Percentiles rank a stretch among this genome's conserved stretches.
These are phyloP conservation scores for Lycodopsis pacificus DNA, from an alignment of 2,797 vertebrate species.

Conservation along the genomic window DNA sequence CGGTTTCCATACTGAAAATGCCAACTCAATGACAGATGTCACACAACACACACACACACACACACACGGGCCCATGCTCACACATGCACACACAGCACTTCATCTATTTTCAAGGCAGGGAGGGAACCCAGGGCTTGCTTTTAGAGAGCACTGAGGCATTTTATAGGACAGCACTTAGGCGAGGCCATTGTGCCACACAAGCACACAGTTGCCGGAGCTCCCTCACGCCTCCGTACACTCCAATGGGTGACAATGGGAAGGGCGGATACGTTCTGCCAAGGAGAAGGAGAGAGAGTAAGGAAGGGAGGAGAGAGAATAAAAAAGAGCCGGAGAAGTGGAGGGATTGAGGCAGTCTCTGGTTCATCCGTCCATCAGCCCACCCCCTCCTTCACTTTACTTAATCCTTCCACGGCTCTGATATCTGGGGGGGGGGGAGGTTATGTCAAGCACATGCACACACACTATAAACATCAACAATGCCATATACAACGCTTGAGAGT, in stretches of 20 bases:
- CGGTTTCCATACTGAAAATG: slow-evolving; percentile 71
- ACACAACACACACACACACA: slow-evolving; percentile 40
- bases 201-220: slow-evolving; percentile 74
- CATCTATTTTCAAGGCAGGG: slow-evolving; percentile 73
- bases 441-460: slow-evolving; percentile 58
- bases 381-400: slow-evolving; percentile 68
- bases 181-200: slow-evolving; percentile 80
- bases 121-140: slow-evolving; percentile 72
- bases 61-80: slow-evolving; percentile 34
- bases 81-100: slow-evolving; percentile 63
- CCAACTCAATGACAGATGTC: slow-evolving; percentile 73
- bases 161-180: slow-evolving; percentile 87
- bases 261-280: slow-evolving; percentile 81
- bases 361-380: slow-evolving; percentile 75
- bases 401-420: slow-evolving; percentile 70
- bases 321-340: slow-evolving; percentile 65
- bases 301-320: background rate
- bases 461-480: slow-evolving; percentile 61
- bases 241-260: slow-evolving; percentile 83
- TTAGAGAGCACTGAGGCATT: slow-evolving; percentile 85
- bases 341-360: slow-evolving; percentile 69
- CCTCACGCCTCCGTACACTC: slow-evolving; percentile 82
- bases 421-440: slow-evolving; percentile 53
- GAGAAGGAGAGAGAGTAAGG: slow-evolving; percentile 57
- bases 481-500: slow-evolving; percentile 55